phyloP scores from a whole-genome alignment of 2,113 vertebrate species.

The Crotalus tigris region DNA sequence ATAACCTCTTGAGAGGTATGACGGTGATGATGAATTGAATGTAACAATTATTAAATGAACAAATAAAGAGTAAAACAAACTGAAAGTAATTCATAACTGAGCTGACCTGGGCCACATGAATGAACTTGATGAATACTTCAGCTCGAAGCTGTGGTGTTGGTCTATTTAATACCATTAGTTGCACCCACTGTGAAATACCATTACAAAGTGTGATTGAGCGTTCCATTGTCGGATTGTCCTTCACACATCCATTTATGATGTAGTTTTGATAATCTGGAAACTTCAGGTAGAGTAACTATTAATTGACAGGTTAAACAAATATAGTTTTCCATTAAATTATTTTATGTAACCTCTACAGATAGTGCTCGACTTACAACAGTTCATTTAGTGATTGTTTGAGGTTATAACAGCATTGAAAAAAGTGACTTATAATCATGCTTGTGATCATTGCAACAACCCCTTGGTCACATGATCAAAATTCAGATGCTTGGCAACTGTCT shows the following conservation, averaged over 20 bases:
- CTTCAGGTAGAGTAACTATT: conserved; percentile 59
- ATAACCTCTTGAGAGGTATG: not conserved
- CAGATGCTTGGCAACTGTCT: not conserved
- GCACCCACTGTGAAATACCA: conserved; percentile 95
- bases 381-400: not conserved
- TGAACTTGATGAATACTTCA: conserved; percentile 95
- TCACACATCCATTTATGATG: conserved; percentile 87
- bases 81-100: not conserved
- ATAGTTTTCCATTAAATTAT: not conserved
- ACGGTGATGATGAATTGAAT: not conserved
- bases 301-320: not conserved
- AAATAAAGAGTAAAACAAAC: conserved; percentile 3
- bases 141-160: conserved; percentile 92
- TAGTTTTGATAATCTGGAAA: conserved; percentile 94
- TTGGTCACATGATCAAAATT: not conserved
- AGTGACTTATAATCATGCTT: not conserved
- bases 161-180: conserved; percentile 93
- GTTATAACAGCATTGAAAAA: not conserved
- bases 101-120: conserved; percentile 90
- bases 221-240: conserved; percentile 94
- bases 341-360: not conserved
- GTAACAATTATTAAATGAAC: not conserved
- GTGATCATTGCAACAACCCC: not conserved
- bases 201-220: conserved; percentile 93
- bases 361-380: not conserved